These are phyloP conservation scores for Lycorma delicatula DNA, from an alignment of 1,140 invertebrate species.

Conservation along the genomic window DNA sequence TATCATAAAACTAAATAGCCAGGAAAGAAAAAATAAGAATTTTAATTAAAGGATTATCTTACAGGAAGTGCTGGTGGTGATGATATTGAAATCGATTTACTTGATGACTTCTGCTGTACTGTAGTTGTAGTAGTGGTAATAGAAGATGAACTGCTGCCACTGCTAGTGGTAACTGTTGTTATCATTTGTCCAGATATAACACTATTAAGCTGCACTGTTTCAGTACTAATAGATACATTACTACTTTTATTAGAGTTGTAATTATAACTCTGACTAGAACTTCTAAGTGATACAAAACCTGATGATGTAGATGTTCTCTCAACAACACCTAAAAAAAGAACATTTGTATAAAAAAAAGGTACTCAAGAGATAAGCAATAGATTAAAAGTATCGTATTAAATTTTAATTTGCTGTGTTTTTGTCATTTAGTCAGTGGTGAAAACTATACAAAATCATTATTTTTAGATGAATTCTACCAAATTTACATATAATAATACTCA, in stretches of 20 bases:
- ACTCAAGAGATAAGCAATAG: no score
- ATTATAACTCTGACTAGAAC: conserved; percentile 48
- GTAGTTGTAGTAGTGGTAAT: background rate
- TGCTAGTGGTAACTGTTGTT: background rate
- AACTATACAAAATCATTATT: no score
- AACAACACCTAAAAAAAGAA: conserved; percentile 1
- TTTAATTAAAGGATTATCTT: no score
- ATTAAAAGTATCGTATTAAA: no score
- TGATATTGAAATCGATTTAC: background rate
- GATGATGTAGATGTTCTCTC: conserved; percentile 37
- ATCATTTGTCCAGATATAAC: conserved; percentile 3
- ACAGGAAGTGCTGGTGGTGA: conserved; percentile 57
- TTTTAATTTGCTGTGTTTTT: no score
- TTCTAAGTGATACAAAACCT: conserved; percentile 63
- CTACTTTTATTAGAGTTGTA: conserved; percentile 8
- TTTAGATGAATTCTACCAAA: no score
- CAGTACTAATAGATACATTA: background rate
- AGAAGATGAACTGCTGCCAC: background rate
- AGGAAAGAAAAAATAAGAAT: no score
- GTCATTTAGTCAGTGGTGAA: no score
- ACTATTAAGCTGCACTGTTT: background rate
- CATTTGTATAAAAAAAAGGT: no score
- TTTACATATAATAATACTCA: no score
- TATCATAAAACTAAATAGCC: no score
- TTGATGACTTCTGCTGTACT: conserved; percentile 9